These are phyloP conservation scores for Xanthorhoe designata DNA, from an alignment of 2,888 invertebrate species.

Conservation along the genomic window DNA sequence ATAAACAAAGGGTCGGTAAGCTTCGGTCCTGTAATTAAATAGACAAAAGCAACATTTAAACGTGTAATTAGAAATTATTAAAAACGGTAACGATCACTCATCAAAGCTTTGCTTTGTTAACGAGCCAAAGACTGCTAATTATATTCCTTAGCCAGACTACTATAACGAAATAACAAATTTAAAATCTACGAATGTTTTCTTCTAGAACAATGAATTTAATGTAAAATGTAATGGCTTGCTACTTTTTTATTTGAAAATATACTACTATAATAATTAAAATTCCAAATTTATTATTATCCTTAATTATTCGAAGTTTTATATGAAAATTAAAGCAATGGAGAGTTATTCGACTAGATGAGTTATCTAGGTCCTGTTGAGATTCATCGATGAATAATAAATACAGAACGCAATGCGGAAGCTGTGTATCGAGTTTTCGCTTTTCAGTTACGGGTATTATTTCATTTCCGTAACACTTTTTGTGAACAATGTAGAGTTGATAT, in stretches of 20 bases:
- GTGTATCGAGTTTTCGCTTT: constrained; percentile 32
- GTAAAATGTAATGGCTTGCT: not conserved
- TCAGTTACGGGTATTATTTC: constrained; percentile 38
- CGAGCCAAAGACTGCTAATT: constrained; percentile 25
- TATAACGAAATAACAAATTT: constrained; percentile 3
- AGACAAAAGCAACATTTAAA: constrained; percentile 32
- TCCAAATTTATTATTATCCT: too few relatives aligned
- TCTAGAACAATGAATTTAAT: not conserved
- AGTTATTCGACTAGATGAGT: not conserved
- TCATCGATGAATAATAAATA: constrained; percentile 36
- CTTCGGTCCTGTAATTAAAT: constrained; percentile 32
- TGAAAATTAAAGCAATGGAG: not conserved
- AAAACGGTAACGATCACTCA: constrained; percentile 33
- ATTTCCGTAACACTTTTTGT: constrained; percentile 34
- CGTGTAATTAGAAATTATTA: constrained; percentile 30
- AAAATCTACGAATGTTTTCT: not conserved
- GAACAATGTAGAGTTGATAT: not conserved
- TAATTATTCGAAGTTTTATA: not conserved
- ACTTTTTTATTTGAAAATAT: too few relatives aligned
- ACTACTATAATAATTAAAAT: not conserved
- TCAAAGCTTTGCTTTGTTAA: constrained; percentile 27
- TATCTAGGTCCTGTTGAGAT: constrained; percentile 13
- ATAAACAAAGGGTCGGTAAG: constrained; percentile 38
- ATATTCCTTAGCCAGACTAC: constrained; percentile 12
- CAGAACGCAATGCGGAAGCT: constrained; percentile 43